Evolutionary conservation across 1,140 invertebrate species (phyloP).

Genomic region (Drosophila insularis): DNA sequence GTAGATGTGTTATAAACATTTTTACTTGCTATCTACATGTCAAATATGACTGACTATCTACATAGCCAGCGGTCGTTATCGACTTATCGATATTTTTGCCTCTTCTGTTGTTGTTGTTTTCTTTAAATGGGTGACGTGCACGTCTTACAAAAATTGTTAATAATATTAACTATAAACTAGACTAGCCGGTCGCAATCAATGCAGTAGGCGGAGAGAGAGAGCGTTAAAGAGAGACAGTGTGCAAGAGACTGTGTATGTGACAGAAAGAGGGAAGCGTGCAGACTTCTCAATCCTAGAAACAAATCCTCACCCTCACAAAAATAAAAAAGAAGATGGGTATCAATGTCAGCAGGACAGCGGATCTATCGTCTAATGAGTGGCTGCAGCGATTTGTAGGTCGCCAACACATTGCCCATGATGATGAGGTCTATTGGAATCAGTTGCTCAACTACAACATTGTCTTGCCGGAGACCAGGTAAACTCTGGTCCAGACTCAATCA

Average conservation of each 20-base stretch:
- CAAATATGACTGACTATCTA: neutral
- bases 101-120: neutral
- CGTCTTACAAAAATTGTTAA: slow-evolving; percentile 7
- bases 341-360: slow-evolving; percentile 91
- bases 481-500: too few relatives aligned
- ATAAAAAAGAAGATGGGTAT: slow-evolving; percentile 90
- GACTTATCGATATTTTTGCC: neutral
- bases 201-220: neutral
- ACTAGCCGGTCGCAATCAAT: slow-evolving; percentile 2
- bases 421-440: slow-evolving; percentile 97
- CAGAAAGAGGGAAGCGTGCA: neutral
- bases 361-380: slow-evolving; percentile 92
- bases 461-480: slow-evolving; percentile 89
- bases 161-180: slow-evolving; percentile 6
- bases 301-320: slow-evolving; percentile 32
- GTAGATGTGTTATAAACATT: neutral
- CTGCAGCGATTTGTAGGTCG: slow-evolving; percentile 90
- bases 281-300: neutral
- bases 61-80: neutral
- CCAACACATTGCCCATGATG: slow-evolving; percentile 89
- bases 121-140: slow-evolving; percentile 9
- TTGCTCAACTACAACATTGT: slow-evolving; percentile 95
- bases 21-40: neutral
- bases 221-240: neutral
- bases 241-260: neutral